Evolutionary conservation across 2,797 vertebrate genomes (phyloP), one percentile per base, ranked within the genome.

Genomic region (Discoglossus pictus): DNA sequence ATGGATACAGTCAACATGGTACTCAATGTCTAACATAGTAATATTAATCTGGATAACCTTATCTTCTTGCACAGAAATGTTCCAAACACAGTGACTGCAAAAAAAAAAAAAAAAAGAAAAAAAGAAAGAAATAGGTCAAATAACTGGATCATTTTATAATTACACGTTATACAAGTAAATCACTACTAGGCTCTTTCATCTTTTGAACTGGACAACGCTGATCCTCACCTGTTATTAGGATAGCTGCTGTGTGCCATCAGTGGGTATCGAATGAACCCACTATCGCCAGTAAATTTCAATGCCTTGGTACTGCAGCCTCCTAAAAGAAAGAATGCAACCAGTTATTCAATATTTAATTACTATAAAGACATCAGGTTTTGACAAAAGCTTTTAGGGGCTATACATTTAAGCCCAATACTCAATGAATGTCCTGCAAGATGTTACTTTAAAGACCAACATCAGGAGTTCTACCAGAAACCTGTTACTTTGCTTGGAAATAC

Each of bases 21-120:
- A 55, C 17, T 64, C 59, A 20, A 70, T 4, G 15, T 15, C 4
- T 48, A 67, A 23, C 43, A 16, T 35, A 20, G 25, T 55, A 53
- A 78, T 65, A 25, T 2, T 1, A 6, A 60, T 36, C 0, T 7
- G 48, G 20, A 73, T 64, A 3, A 53, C 70, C 51, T 65, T 78
- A 11, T 68, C 59, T 23, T 65, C 47, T 0, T 2, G 43, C 5
- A 52, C 17, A 2, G 4, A n/a, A 61, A 63, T 5, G 15, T 67
- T 75, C 64, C 61, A 78, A 6, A 18, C 20, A 2, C 68, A 77
- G 3, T 67, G 50, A 11, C 63, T 78, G 44, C 21, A 68, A 39
- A 74, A 15, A 25, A 68, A 58, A 18, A 54, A 2, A 58, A 17
- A 39, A 1, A 50, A 4, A 0, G 4, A 31, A 31, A 31, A 31